phyloP scores from a whole-genome alignment of 1,140 invertebrate genomes.

The Manduca sexta region DNA sequence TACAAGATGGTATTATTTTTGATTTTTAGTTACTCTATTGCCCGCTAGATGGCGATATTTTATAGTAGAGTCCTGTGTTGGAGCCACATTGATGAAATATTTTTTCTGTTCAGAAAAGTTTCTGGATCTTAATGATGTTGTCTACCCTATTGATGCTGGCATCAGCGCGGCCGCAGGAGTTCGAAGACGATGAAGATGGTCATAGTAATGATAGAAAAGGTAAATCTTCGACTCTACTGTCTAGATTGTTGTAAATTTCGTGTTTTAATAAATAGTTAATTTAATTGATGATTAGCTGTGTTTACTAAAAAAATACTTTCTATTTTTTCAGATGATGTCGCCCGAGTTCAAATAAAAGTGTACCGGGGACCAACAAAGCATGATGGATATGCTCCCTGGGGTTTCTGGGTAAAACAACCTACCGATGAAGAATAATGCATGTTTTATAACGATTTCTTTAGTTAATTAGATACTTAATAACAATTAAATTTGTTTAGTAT shows the following conservation, averaged over 20 bases:
- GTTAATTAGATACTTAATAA: no score
- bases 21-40: no score
- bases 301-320: background rate
- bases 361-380: constrained; percentile 78
- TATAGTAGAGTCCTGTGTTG: no score
- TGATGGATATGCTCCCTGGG: constrained; percentile 79
- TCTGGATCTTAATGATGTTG: constrained; percentile 14
- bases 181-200: constrained; percentile 42
- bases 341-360: constrained; percentile 82
- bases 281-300: no score
- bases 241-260: no score
- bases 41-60: no score
- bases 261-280: no score
- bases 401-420: constrained; percentile 83
- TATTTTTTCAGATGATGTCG: constrained; percentile 48
- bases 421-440: constrained; percentile 70
- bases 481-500: no score
- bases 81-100: no score
- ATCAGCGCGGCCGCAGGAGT: constrained; percentile 42
- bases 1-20: no score
- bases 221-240: no score
- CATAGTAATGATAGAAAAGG: constrained; percentile 37
- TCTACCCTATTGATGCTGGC: constrained; percentile 25
- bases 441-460: no score
- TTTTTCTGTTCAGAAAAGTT: background rate